phyloP scores from a whole-genome alignment of 2,113 vertebrate species.

The Furnarius figulus region DNA sequence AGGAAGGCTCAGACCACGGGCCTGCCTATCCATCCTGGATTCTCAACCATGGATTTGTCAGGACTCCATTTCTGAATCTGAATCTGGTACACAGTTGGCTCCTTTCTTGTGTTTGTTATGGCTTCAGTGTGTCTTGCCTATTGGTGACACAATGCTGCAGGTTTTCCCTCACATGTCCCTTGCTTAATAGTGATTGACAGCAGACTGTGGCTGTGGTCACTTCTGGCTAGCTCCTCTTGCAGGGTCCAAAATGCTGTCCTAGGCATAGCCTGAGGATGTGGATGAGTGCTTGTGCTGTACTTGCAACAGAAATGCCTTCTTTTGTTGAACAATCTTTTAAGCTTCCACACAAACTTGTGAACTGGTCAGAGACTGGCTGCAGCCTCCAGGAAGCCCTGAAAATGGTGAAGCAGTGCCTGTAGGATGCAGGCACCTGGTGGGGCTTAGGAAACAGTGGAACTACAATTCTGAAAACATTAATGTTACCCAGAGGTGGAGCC shows the following conservation, averaged over 20 bases:
- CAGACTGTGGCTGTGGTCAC: not conserved
- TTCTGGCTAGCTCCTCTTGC: not conserved
- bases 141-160: not conserved
- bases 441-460: not conserved
- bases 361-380: not conserved
- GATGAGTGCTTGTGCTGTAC: not conserved
- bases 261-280: not conserved
- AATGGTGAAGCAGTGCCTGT: not conserved
- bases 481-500: not conserved
- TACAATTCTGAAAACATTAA: not conserved
- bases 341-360: not conserved
- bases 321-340: not conserved
- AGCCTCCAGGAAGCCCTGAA: not conserved
- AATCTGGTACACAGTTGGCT: not conserved
- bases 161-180: not conserved
- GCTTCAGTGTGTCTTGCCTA: not conserved
- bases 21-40: not conserved
- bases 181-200: not conserved
- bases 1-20: not conserved
- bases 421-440: not conserved
- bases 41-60: not conserved
- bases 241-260: not conserved
- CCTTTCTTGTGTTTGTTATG: not conserved
- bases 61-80: not conserved
- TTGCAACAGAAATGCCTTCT: not conserved